phyloP scores from a whole-genome alignment of 2,113 vertebrate genomes.

The Nicator chloris region DNA sequence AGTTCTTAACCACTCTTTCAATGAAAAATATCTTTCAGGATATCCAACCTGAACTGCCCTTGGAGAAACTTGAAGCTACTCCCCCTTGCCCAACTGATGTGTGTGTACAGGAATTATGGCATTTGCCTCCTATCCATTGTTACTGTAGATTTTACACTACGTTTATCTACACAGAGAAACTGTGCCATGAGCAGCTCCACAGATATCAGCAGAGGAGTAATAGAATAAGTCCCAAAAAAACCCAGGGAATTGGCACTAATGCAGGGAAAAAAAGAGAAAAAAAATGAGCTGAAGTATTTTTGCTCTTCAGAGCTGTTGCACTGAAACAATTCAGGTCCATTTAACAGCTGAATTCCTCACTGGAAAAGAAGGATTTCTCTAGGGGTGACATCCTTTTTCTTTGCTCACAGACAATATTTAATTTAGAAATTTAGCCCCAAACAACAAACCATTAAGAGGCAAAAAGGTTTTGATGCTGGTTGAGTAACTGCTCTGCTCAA shows the following conservation, averaged over 20 bases:
- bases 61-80: background rate
- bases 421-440: background rate
- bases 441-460: background rate
- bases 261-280: rapidly evolving
- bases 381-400: background rate
- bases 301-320: background rate
- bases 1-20: no score
- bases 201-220: background rate
- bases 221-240: background rate
- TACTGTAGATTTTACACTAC: background rate
- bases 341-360: background rate
- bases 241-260: background rate
- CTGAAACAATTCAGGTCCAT: background rate
- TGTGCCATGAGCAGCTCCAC: background rate
- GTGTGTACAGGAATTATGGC: rapidly evolving
- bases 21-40: background rate
- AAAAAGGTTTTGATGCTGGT: background rate
- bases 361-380: background rate
- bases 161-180: background rate
- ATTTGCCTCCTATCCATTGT: background rate
- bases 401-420: background rate
- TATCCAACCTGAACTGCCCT: background rate
- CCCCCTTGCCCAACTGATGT: background rate
- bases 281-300: background rate
- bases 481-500: background rate